Evolutionary conservation across 2,113 vertebrate genomes (phyloP).

Genomic region (Semnopithecus entellus): DNA sequence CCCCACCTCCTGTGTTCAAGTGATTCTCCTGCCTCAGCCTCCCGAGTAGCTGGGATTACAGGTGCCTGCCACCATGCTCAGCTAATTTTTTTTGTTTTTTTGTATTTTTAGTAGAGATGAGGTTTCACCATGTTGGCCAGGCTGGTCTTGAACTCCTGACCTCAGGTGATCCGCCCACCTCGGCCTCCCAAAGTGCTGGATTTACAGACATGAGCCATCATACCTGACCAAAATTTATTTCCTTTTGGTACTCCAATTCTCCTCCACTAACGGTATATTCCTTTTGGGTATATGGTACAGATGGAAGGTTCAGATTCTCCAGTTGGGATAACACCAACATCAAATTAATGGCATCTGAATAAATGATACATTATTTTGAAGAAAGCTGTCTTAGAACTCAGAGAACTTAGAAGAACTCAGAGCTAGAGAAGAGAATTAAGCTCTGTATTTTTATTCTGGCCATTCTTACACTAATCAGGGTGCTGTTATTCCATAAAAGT

Average conservation of each 20-base stretch:
- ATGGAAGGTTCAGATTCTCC: background rate
- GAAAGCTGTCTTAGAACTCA: background rate
- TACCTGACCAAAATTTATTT: background rate
- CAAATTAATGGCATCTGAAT: background rate
- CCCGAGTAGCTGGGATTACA: too few species aligned
- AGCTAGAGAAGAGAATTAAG: background rate
- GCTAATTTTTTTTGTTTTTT: too few species aligned
- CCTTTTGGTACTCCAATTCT: background rate
- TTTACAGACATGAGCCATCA: too few species aligned
- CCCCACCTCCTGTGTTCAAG: too few species aligned
- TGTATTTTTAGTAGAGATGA: too few species aligned
- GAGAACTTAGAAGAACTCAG: background rate
- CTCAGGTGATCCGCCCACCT: too few species aligned
- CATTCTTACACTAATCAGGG: background rate
- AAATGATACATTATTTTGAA: background rate
- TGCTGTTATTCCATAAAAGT: background rate
- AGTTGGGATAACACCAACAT: background rate
- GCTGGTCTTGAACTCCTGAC: too few species aligned
- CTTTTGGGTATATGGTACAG: background rate
- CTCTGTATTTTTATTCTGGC: background rate
- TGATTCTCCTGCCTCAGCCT: too few species aligned
- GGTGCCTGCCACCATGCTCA: too few species aligned
- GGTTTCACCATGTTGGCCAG: too few species aligned
- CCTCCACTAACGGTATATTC: background rate
- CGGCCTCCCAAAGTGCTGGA: too few species aligned